These are phyloP conservation scores for Lasiurus cinereus DNA, from an alignment of 2,113 vertebrate species.

Conservation along the genomic window DNA sequence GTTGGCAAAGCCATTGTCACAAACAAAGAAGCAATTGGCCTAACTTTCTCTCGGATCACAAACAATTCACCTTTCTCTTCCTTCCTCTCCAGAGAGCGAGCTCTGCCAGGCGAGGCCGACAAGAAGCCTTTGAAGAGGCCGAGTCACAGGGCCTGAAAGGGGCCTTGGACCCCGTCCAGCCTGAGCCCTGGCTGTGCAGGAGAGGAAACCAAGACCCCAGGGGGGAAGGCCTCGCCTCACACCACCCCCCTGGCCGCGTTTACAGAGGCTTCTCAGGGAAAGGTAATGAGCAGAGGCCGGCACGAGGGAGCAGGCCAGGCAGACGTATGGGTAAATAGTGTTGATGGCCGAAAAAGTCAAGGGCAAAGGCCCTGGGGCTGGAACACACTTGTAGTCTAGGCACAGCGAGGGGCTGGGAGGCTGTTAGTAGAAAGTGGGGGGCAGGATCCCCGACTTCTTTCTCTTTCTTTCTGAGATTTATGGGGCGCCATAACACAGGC, in stretches of 20 bases:
- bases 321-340: background rate
- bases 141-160: background rate
- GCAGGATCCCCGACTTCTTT: no score
- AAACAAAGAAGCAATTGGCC: background rate
- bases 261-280: background rate
- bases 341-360: background rate
- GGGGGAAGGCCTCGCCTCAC: no score
- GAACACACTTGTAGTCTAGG: background rate
- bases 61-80: background rate
- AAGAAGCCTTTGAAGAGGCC: background rate
- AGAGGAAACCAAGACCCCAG: background rate
- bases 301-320: background rate
- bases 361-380: background rate
- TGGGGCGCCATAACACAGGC: background rate
- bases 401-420: background rate
- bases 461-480: no score
- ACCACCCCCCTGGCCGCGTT: background rate
- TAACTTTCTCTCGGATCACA: slow-evolving; percentile 52
- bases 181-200: rapidly evolving
- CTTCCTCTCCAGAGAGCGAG: slow-evolving; percentile 42
- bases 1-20: slow-evolving; percentile 32
- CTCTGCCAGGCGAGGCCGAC: background rate
- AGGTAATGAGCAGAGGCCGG: background rate
- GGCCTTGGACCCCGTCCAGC: background rate
- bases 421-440: background rate